These are phyloP conservation scores for Pristionchus arcanus DNA, from an alignment of 2,888 invertebrate species.

Conservation along the genomic window DNA sequence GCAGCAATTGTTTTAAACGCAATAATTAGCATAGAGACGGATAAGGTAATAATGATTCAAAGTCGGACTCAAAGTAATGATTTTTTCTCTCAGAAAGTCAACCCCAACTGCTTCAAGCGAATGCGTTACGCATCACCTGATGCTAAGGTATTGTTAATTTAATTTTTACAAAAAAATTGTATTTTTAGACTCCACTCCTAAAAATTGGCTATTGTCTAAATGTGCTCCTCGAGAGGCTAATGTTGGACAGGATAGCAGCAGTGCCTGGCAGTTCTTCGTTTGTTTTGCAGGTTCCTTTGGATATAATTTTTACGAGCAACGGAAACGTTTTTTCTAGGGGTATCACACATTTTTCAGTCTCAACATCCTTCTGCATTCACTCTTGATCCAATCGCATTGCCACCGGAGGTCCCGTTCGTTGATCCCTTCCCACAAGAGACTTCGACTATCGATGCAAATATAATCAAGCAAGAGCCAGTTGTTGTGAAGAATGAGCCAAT, in stretches of 20 bases:
- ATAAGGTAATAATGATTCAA: not conserved
- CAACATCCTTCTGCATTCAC: not conserved
- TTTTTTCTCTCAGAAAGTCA: not conserved
- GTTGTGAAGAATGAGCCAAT: not conserved
- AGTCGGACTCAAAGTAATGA: not conserved
- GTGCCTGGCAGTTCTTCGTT: not conserved
- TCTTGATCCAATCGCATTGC: not conserved
- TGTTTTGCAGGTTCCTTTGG: not conserved
- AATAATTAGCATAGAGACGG: not conserved
- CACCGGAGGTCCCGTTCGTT: not conserved
- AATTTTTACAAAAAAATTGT: not conserved
- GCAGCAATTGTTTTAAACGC: not conserved
- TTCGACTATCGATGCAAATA: not conserved
- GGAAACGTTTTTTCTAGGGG: too few relatives aligned
- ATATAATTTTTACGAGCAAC: not conserved
- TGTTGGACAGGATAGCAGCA: not conserved
- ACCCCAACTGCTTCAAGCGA: not conserved
- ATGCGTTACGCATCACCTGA: not conserved
- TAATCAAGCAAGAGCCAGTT: not conserved
- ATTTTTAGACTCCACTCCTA: not conserved
- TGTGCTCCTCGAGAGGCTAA: not conserved
- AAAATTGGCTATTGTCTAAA: not conserved
- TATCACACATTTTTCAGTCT: not conserved
- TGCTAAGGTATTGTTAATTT: not conserved
- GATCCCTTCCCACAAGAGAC: not conserved